Evolutionary conservation across 2,113 vertebrate species (phyloP).

Genomic region (Indicator indicator): DNA sequence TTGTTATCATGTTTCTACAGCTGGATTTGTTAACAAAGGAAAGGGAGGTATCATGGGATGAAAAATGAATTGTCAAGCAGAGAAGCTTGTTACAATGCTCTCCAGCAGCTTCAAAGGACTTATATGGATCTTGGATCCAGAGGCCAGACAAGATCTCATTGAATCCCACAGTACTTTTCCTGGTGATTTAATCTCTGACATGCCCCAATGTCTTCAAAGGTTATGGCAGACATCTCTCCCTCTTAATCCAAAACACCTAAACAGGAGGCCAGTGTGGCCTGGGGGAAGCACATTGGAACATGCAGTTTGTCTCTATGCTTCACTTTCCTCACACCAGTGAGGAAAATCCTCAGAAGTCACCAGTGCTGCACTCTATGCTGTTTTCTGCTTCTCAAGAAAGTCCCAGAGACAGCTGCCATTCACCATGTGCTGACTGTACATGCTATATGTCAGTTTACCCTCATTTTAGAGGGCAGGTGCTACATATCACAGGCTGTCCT

Average conservation of each 20-base stretch:
- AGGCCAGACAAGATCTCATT: not conserved
- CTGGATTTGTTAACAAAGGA: not conserved
- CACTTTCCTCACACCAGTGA: not conserved
- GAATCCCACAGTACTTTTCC: not conserved
- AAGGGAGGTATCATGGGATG: rapidly evolving
- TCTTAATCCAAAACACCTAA: not conserved
- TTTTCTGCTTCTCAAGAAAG: not conserved
- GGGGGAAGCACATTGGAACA: not conserved
- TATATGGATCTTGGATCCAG: not conserved
- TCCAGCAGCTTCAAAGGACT: slow-evolving; percentile 12
- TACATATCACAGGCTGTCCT: not conserved
- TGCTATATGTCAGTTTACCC: not conserved
- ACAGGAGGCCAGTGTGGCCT: not conserved
- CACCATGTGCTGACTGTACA: not conserved
- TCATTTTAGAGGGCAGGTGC: not conserved
- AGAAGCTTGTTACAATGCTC: not conserved
- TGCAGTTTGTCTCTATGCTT: not conserved
- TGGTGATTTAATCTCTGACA: not conserved
- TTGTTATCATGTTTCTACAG: not conserved
- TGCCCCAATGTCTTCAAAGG: not conserved
- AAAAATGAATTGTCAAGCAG: not conserved
- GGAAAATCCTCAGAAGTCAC: not conserved
- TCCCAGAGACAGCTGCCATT: not conserved
- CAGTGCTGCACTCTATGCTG: not conserved
- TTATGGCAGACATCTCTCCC: not conserved